phyloP scores from a whole-genome alignment of 2,113 vertebrate genomes.

The Chascanopsetta lugubris region DNA sequence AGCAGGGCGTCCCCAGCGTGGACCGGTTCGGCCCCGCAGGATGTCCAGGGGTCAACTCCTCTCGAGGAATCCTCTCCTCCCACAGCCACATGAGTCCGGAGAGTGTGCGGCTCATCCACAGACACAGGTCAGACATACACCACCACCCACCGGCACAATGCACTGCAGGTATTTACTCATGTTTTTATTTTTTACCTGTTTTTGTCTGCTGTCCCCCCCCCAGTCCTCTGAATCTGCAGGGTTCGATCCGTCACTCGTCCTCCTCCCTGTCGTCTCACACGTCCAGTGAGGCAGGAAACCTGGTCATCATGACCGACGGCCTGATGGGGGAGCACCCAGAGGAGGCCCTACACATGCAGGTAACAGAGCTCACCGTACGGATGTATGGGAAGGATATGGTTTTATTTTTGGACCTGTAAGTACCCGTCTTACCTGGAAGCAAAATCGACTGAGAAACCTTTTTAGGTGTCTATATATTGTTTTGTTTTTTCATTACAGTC shows the following conservation, averaged over 20 bases:
- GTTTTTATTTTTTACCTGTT: not conserved
- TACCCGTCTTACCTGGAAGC: too few relatives aligned
- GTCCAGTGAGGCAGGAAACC: constrained; percentile 92
- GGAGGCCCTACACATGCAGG: constrained; percentile 93
- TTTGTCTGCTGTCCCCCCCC: constrained; percentile 82
- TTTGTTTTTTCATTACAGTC: too few relatives aligned
- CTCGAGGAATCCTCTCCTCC: constrained; percentile 85
- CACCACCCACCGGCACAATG: not conserved
- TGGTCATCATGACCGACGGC: constrained; percentile 89
- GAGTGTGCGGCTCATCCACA: constrained; percentile 88
- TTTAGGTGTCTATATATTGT: too few relatives aligned
- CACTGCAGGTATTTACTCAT: not conserved
- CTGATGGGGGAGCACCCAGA: constrained; percentile 89
- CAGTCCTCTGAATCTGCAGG: constrained; percentile 92
- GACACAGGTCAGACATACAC: constrained; percentile 86
- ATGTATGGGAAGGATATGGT: not conserved
- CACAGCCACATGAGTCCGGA: constrained; percentile 92
- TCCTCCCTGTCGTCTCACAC: constrained; percentile 95
- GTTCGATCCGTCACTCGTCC: constrained; percentile 91
- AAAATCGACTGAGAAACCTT: too few relatives aligned
- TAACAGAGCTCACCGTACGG: constrained; percentile 33
- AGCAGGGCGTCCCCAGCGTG: constrained; percentile 89
- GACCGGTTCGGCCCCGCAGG: constrained; percentile 88
- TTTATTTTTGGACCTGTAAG: not conserved
- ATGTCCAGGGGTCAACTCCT: constrained; percentile 86